Conservation (phyloP, 1,140 invertebrate genomes). For the Helicoverpa armigera region DNA sequence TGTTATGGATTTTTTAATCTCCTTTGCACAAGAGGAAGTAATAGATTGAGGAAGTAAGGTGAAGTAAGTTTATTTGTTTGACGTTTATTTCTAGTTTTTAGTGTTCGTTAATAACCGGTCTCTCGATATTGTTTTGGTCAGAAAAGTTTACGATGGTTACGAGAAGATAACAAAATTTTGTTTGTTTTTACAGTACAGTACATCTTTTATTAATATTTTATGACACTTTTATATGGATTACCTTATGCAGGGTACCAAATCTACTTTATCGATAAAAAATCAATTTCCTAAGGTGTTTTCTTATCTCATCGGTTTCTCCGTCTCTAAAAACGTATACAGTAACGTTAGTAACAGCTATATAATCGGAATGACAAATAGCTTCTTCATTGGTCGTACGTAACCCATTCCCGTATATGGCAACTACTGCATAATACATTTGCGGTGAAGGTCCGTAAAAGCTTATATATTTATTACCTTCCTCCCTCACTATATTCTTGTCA, state of each 20-base stretch:
- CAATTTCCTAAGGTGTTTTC: too few relatives aligned
- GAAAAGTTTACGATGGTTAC: too few relatives aligned
- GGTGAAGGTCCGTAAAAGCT: constrained; percentile 55
- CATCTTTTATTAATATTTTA: too few relatives aligned
- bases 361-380: constrained; percentile 45
- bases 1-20: constrained; percentile 33
- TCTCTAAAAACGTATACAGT: constrained; percentile 19
- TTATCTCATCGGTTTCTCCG: background rate
- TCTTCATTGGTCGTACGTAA: constrained; percentile 52
- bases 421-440: constrained; percentile 54
- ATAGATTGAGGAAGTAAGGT: constrained; percentile 18
- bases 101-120: too few relatives aligned
- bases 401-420: constrained; percentile 23
- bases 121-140: too few relatives aligned
- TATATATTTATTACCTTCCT: constrained; percentile 59
- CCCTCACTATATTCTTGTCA: constrained; percentile 63
- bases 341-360: constrained; percentile 28
- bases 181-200: too few relatives aligned
- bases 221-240: too few relatives aligned
- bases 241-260: too few relatives aligned
- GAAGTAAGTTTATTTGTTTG: background rate
- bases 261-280: too few relatives aligned
- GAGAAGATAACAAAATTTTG: too few relatives aligned
- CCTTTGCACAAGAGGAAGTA: constrained; percentile 14
- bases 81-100: background rate